Conservation (phyloP, 2,113 vertebrate genomes). For the Scophthalmus maximus region DNA sequence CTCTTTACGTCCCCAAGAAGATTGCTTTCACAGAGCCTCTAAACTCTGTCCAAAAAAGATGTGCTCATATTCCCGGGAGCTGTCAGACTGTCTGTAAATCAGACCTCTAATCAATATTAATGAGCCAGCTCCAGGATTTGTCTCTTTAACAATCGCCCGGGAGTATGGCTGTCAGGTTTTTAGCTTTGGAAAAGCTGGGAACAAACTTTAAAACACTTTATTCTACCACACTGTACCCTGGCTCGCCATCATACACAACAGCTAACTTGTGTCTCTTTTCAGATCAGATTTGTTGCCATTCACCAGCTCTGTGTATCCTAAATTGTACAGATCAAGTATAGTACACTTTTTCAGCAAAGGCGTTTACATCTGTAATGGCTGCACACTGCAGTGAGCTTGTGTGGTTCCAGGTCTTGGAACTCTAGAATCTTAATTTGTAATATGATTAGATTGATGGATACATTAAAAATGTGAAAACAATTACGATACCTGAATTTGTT, state of each 20-base stretch:
- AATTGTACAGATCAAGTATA: neutral
- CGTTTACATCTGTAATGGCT: neutral
- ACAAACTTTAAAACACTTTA: constrained; percentile 23
- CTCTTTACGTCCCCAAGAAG: constrained; percentile 4
- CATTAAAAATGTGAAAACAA: no score
- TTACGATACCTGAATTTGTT: no score
- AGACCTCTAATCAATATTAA: constrained; percentile 44
- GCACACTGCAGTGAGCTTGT: neutral
- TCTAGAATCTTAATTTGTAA: no score
- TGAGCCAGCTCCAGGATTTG: constrained; percentile 21
- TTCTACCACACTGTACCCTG: constrained; percentile 14
- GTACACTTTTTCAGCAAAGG: no score
- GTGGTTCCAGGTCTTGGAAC: neutral
- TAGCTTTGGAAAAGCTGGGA: constrained; percentile 10
- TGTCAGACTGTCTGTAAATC: constrained; percentile 20
- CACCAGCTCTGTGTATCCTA: no score
- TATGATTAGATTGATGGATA: no score
- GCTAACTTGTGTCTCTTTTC: neutral
- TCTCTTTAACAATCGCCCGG: constrained; percentile 33
- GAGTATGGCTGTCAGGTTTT: constrained; percentile 16
- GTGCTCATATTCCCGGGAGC: constrained; percentile 19
- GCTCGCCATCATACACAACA: constrained; percentile 15
- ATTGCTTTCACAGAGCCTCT: neutral
- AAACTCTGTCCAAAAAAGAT: constrained; percentile 15
- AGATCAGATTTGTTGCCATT: no score